Evolutionary conservation across 2,113 vertebrate genomes (phyloP), one percentile per base, ranked within the genome.

Genomic region (Passerina amoena): DNA sequence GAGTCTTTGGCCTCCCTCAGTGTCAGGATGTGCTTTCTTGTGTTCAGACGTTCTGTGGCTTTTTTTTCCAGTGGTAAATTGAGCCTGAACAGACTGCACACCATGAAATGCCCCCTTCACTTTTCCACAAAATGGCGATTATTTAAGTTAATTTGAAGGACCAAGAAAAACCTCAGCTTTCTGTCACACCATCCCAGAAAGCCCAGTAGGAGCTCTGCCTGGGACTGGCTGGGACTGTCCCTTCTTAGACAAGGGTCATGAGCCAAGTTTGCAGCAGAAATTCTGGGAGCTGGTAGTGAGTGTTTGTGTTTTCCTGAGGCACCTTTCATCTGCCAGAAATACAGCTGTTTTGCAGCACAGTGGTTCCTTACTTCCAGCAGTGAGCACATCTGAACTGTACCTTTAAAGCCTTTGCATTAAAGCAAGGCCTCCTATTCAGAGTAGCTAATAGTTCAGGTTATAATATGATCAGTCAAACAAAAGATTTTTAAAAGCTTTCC

Each of bases 401-500:
- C 17, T 96, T 96, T 82, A 85, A 96, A 68, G 6, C 14, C 47
- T 18, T 91, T 73, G 20, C 20, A 38, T 86, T 92, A 77, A 87
- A 96, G 60, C 45, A 73, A 56, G 8, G 21, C 61, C 45, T 84
- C 14, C 48, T 79, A 50, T 38, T 61, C 42, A 21, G 31, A 54
- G 42, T 40, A 73, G 51, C 60, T 81, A 90, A 70, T 48, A 80
- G 69, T 78, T 85, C 48, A 83, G 25, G 54, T 86, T 50, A 54
- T 84, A 84, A 75, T 64, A 77, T 61, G 35, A 91, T 73, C 68
- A 90, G 78, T 91, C 75, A 92, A 92, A 95, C 35, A 96, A 94
- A 95, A 73, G 14, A 77, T 90, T 93, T 96, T 93, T 56, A 88
- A 96, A 92, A 95, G 83, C 79, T 96, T 75, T 84, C 30, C 35